phyloP scores from a whole-genome alignment of 2,888 invertebrate species.

The Galerucella calmariensis region DNA sequence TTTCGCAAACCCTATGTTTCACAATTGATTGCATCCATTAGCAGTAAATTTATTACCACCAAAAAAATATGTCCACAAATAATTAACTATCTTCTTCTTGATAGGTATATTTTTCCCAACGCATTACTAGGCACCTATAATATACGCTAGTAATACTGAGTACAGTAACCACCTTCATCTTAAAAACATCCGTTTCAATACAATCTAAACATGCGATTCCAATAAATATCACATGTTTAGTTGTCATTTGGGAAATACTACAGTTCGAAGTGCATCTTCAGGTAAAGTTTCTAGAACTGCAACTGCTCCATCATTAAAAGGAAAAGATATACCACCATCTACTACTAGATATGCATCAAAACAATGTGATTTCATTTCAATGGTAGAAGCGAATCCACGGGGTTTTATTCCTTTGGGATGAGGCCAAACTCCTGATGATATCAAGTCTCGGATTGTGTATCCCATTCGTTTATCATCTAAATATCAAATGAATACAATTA shows the following conservation, averaged over 20 bases:
- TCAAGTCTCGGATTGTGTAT: constrained; percentile 94
- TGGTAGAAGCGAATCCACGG: constrained; percentile 79
- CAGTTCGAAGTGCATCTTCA: constrained; percentile 88
- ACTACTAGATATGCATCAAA: constrained; percentile 91
- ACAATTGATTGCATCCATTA: background rate
- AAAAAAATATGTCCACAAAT: background rate
- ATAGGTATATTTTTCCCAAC: background rate
- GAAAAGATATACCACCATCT: constrained; percentile 93
- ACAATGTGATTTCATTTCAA: constrained; percentile 89
- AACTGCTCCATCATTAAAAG: constrained; percentile 93
- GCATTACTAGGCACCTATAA: background rate
- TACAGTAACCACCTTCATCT: background rate
- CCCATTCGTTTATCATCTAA: constrained; percentile 82
- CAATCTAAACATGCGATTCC: background rate
- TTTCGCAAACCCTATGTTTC: too few species aligned
- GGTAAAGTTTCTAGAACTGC: constrained; percentile 86
- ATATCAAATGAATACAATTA: constrained; percentile 27
- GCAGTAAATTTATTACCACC: background rate
- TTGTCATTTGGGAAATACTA: constrained; percentile 62
- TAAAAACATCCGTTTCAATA: background rate
- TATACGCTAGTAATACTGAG: background rate
- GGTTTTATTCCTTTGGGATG: constrained; percentile 80
- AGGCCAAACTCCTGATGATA: constrained; percentile 88
- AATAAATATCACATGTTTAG: background rate
- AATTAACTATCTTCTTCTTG: background rate